Evolutionary conservation across 2,113 vertebrate species (phyloP).

Genomic region (Lepus europaeus): DNA sequence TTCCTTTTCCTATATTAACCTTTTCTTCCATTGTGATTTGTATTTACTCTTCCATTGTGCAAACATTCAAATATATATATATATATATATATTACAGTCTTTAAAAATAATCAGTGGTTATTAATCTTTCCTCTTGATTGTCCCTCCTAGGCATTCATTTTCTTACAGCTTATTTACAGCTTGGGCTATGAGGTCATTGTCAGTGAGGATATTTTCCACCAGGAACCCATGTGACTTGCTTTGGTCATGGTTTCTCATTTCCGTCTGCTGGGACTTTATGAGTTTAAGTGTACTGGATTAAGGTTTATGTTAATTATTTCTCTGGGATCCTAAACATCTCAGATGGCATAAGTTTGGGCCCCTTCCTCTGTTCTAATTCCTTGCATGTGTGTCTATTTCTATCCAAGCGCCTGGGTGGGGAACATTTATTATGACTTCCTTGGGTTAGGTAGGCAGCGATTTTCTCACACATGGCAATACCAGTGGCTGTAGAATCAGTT

Average conservation of each 20-base stretch:
- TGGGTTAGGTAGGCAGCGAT: not conserved
- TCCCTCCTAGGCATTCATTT: not conserved
- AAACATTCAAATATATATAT: conserved; percentile 20
- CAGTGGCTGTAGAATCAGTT: conserved; percentile 1
- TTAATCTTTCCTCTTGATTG: not conserved
- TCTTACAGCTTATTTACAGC: not conserved
- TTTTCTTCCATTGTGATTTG: conserved; percentile 22
- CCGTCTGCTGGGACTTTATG: not conserved
- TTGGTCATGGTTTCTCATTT: conserved; percentile 1
- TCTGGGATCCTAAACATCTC: not conserved
- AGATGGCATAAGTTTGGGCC: not conserved
- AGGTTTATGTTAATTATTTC: not conserved
- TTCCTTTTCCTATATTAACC: not conserved
- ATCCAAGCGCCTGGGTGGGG: not conserved
- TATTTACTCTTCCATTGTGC: not conserved
- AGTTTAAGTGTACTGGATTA: not conserved
- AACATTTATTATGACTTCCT: not conserved
- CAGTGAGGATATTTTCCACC: not conserved
- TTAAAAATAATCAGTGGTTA: not conserved
- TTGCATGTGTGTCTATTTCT: not conserved
- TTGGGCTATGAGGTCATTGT: not conserved
- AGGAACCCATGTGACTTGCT: not conserved
- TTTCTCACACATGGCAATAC: not conserved
- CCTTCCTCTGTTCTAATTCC: not conserved
- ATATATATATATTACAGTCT: not conserved